phyloP scores from a whole-genome alignment of 1,140 invertebrate species.

The Caenorhabditis elegans region WBcel235 BX284602.5:2245001-2245500 shows the following conservation, averaged over 20 bases:
- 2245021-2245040: too few species aligned
- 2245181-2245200: slow-evolving; percentile 35
- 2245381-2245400: not conserved
- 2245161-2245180: slow-evolving; percentile 8
- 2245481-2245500: too few species aligned
- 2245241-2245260: not conserved
- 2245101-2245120: not conserved
- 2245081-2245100: not conserved
- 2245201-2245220: slow-evolving; percentile 5
- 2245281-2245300: not conserved
- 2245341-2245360: not conserved
- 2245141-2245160: slow-evolving; percentile 20
- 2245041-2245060: too few species aligned
- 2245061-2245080: too few species aligned
- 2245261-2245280: not conserved
- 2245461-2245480: too few species aligned
- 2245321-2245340: not conserved
- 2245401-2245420: too few species aligned
- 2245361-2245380: not conserved
- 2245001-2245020: too few species aligned
- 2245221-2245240: slow-evolving; percentile 10
- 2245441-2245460: too few species aligned
- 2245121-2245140: slow-evolving; percentile 17
- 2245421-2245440: too few species aligned
- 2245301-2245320: slow-evolving; percentile 16